phyloP scores from a whole-genome alignment of 2,888 invertebrate genomes.

The Arenicola marina region DNA sequence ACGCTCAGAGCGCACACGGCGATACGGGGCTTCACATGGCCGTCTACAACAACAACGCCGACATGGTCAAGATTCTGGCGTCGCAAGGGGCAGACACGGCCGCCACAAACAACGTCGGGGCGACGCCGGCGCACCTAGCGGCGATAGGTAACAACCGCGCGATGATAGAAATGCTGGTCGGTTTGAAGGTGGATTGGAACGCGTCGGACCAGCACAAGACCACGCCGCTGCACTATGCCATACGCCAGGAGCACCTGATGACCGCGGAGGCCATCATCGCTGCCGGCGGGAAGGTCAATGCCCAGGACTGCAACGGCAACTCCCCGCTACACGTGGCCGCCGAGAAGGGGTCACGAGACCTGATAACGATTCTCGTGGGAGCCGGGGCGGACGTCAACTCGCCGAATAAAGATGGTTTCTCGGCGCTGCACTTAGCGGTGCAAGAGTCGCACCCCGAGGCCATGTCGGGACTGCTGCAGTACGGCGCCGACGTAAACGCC shows the following conservation, averaged over 20 bases:
- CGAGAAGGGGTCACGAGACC: slow-evolving; percentile 9
- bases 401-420: slow-evolving; percentile 14
- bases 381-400: slow-evolving; percentile 9
- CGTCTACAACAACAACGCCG: slow-evolving; percentile 13
- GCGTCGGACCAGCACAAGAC: slow-evolving; percentile 15
- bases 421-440: slow-evolving; percentile 20
- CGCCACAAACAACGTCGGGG: slow-evolving; percentile 2
- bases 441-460: background rate
- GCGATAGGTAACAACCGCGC: slow-evolving; percentile 7
- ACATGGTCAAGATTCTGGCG: slow-evolving; percentile 11
- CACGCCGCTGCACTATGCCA: slow-evolving; percentile 24
- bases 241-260: slow-evolving; percentile 5
- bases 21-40: slow-evolving; percentile 19
- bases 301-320: slow-evolving; percentile 15
- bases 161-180: slow-evolving; percentile 12
- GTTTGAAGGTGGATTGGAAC: slow-evolving; percentile 3
- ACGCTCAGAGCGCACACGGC: slow-evolving; percentile 9
- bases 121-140: slow-evolving; percentile 22
- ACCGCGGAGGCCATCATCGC: slow-evolving; percentile 7
- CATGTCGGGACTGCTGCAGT: slow-evolving; percentile 10
- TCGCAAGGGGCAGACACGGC: slow-evolving; percentile 13
- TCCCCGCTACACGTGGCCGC: slow-evolving; percentile 35
- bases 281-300: slow-evolving; percentile 10
- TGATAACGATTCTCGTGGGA: slow-evolving; percentile 9
- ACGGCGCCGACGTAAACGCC: slow-evolving; percentile 14